phyloP scores from a whole-genome alignment of 2,888 invertebrate genomes.

The Teleiodes luculella region DNA sequence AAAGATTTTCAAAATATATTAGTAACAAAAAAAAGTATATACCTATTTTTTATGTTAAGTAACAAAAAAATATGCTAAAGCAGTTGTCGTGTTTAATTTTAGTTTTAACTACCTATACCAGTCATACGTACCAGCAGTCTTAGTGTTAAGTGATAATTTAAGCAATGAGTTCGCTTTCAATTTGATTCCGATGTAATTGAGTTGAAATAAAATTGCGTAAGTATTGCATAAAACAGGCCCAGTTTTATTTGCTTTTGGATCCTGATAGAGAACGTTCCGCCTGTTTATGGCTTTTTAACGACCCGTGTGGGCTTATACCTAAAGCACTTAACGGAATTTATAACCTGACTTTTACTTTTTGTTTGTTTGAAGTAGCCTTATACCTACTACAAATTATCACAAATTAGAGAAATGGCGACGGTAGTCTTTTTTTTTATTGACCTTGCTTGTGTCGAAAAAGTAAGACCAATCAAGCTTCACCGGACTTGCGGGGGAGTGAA shows the following conservation, averaged over 20 bases:
- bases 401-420: no score
- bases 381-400: no score
- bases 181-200: constrained; percentile 3
- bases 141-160: background rate
- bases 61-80: no score
- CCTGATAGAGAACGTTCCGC: background rate
- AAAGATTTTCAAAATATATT: no score
- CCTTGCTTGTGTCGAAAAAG: no score
- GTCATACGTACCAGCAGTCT: background rate
- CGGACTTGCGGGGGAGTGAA: no score
- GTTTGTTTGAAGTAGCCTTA: no score
- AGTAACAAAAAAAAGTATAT: no score
- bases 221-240: background rate
- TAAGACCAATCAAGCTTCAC: no score
- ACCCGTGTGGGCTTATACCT: background rate
- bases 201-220: constrained; percentile 5
- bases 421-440: no score
- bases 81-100: background rate
- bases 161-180: constrained; percentile 6
- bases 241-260: background rate
- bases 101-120: background rate
- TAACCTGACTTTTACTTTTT: no score
- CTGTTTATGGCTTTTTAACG: background rate
- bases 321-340: background rate
- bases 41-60: no score